Evolutionary conservation across 2,888 invertebrate genomes (phyloP), one percentile per base, ranked within the genome.

Genomic region (Boloria selene): DNA sequence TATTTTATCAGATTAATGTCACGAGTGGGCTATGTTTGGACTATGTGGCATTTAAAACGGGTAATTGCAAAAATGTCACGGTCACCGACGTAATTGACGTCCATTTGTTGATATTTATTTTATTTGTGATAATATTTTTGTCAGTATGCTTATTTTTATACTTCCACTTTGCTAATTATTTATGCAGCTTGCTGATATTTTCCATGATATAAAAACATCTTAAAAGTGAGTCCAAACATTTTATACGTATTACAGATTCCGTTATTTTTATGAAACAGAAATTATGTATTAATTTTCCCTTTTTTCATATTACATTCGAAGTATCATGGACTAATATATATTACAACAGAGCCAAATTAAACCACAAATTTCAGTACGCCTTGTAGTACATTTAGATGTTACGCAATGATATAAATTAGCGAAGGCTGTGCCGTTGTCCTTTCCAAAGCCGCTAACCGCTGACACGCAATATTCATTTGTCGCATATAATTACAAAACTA

Each of bases 41-140:
- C 58, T 58, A 54, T 10, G 44, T 58, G 56, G 45, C 64, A 64
- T 64, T 58, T 45, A 64, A 51, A 64, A 51, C 64, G 44, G 17
- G 64, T 58, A 45, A 51, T 10, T 45, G 56, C 44, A 22, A 22
- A 64, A 64, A 64, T 64, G 63, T 64, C 63, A 64, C 56, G 63
- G 56, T 17, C 55, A 16, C 42, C 31, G 49, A 17, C 54, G 13
- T 26, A 6, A 55, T 55, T 13, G n/a, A 38, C 49, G 59, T 50
- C 50, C 31, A 10, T 38, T 38, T 38, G 10, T 38, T 38, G 7
- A 0, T 38, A 38, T 38, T 38, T 38, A 38, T 38, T 3, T 38
- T 7, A 31, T 31, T 10, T 7, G 31, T 31, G 31, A 10, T 38
- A 7, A 31, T 31, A 7, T 6, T 31, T 31, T 31, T 31, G 7